Percentiles rank a stretch among this genome's conserved stretches.
These are phyloP conservation scores for Xanthostigma xanthostigma DNA, from an alignment of 2,888 invertebrate genomes.

Conservation along the genomic window DNA sequence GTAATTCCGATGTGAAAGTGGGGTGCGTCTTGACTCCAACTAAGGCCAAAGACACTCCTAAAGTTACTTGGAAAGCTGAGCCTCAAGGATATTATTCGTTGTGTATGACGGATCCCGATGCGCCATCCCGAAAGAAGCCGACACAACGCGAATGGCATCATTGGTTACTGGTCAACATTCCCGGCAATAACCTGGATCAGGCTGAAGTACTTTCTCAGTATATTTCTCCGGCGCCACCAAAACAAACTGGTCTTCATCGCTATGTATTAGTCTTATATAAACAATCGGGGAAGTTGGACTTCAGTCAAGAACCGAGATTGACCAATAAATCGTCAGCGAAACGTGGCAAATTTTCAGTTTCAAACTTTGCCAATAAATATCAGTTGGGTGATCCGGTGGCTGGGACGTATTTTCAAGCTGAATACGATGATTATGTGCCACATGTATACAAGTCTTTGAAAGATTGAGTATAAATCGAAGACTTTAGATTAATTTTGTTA, in stretches of 20 bases:
- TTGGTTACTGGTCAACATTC: constrained; percentile 64
- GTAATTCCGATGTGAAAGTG: too few species aligned
- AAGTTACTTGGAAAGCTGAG: too few species aligned
- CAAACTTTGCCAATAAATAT: constrained; percentile 58
- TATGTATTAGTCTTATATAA: constrained; percentile 47
- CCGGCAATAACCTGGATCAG: constrained; percentile 40
- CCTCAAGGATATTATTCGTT: too few species aligned
- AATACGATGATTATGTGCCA: constrained; percentile 72
- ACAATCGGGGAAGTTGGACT: constrained; percentile 21
- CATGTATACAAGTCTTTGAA: constrained; percentile 42
- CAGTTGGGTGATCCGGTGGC: constrained; percentile 59
- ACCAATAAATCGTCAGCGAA: constrained; percentile 22
- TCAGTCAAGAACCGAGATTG: constrained; percentile 17
- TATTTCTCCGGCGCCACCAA: constrained; percentile 51
- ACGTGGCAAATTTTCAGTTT: constrained; percentile 46
- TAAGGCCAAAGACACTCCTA: too few species aligned
- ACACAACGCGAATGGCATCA: constrained; percentile 60
- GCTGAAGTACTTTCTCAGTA: constrained; percentile 53
- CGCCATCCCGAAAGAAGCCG: constrained; percentile 53
- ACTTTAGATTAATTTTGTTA: too few species aligned
- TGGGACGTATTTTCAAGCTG: constrained; percentile 69
- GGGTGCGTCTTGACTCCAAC: too few species aligned
- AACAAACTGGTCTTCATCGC: constrained; percentile 54
- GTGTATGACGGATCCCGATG: constrained; percentile 47
- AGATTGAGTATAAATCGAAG: too few species aligned